Evolutionary conservation across 1,140 invertebrate genomes (phyloP).

Genomic region (Amyelois transitella): DNA sequence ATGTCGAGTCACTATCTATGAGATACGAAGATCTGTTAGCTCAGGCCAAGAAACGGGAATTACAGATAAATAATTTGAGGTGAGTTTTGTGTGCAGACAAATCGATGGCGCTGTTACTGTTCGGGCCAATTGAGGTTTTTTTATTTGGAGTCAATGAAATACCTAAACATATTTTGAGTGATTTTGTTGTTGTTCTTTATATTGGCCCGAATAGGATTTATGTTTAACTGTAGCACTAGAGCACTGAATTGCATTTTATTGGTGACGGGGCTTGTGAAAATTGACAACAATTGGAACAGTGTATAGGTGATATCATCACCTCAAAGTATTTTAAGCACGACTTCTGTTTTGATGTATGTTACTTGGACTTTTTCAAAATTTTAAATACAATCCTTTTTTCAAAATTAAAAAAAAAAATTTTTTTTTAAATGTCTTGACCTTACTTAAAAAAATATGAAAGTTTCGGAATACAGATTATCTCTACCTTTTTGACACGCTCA

Average conservation of each 20-base stretch:
- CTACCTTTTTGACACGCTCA: too few species aligned
- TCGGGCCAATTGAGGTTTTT: neutral
- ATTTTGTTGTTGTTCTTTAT: neutral
- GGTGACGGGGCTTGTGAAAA: slow-evolving; percentile 51
- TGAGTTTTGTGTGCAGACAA: slow-evolving; percentile 39
- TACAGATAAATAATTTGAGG: slow-evolving; percentile 83
- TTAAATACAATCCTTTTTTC: too few species aligned
- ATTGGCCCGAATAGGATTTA: slow-evolving; percentile 8
- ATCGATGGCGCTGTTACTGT: neutral
- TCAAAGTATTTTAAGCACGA: neutral
- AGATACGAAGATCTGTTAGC: slow-evolving; percentile 82
- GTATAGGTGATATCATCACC: neutral
- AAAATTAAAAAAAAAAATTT: too few species aligned
- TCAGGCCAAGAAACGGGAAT: slow-evolving; percentile 83
- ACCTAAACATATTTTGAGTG: neutral
- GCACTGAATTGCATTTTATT: slow-evolving; percentile 45
- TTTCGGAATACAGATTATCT: too few species aligned
- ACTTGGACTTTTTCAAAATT: neutral
- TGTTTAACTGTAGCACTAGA: slow-evolving; percentile 42
- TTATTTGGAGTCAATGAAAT: neutral
- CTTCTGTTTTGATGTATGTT: neutral
- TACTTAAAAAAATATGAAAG: too few species aligned
- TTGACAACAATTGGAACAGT: slow-evolving; percentile 15
- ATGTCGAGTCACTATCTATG: slow-evolving; percentile 79
- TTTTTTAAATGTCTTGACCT: too few species aligned